phyloP scores from a whole-genome alignment of 2,888 invertebrate genomes.

The Chrysina gloriosa region DNA sequence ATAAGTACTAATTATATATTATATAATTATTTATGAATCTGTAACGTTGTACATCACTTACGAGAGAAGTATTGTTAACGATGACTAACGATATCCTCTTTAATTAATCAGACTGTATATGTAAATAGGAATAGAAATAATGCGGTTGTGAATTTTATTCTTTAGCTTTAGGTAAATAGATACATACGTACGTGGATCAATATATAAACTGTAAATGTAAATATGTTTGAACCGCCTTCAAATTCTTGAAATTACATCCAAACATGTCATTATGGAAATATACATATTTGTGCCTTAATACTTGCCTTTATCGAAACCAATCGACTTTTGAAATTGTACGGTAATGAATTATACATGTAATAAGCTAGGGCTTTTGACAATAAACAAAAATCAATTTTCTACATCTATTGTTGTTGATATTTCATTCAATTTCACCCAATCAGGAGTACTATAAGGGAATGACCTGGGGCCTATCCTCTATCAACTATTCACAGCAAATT shows the following conservation, averaged over 20 bases:
- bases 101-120: conserved; percentile 26
- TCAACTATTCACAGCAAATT: too few species aligned
- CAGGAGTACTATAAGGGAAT: too few species aligned
- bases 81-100: not conserved
- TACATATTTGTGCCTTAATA: conserved; percentile 21
- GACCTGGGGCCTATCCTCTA: too few species aligned
- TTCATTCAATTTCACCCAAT: too few species aligned
- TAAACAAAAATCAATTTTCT: too few species aligned
- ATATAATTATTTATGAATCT: conserved; percentile 29
- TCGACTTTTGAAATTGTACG: conserved; percentile 7
- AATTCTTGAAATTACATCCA: too few species aligned
- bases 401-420: too few species aligned
- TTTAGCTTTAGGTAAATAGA: not conserved
- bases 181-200: too few species aligned
- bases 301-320: conserved; percentile 24
- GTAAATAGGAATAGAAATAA: conserved; percentile 14
- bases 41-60: conserved; percentile 8
- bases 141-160: conserved; percentile 23
- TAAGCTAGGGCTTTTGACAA: conserved; percentile 25
- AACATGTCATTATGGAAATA: too few species aligned
- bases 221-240: too few species aligned
- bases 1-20: conserved; percentile 10
- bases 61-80: not conserved
- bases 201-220: too few species aligned
- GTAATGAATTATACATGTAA: conserved; percentile 20